Conservation (phyloP, 2,888 invertebrate genomes). For the Eilema sororculum region DNA sequence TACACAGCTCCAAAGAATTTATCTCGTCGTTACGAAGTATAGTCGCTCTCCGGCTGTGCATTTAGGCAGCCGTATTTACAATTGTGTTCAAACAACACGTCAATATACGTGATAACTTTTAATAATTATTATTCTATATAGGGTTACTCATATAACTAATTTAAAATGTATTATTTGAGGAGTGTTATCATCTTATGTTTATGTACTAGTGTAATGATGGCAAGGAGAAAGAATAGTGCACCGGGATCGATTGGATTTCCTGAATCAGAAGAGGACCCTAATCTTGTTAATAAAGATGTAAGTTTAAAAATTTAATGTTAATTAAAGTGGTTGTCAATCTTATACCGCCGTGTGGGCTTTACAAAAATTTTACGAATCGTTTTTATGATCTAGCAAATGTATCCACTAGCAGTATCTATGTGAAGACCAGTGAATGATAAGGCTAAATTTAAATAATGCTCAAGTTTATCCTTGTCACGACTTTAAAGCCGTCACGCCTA, state of each 20-base stretch:
- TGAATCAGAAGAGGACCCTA: conserved; percentile 73
- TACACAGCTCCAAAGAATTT: conserved; percentile 51
- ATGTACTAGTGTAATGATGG: conserved; percentile 52
- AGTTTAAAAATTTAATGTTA: conserved; percentile 36
- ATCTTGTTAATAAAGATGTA: conserved; percentile 74
- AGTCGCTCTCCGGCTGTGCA: conserved; percentile 57
- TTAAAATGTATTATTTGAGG: conserved; percentile 53
- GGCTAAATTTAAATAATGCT: conserved; percentile 2
- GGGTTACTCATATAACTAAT: not conserved
- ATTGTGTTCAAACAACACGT: conserved; percentile 22
- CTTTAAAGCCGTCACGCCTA: conserved; percentile 1
- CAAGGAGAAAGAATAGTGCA: conserved; percentile 56
- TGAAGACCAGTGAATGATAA: not conserved
- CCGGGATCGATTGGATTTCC: conserved; percentile 77
- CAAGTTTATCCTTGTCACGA: conserved; percentile 10
- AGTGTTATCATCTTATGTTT: conserved; percentile 50
- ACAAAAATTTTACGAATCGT: not conserved
- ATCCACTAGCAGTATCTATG: not conserved
- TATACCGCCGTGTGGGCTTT: not conserved
- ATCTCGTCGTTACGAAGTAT: conserved; percentile 49
- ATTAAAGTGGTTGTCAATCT: not conserved
- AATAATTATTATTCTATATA: not conserved
- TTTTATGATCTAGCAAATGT: not conserved
- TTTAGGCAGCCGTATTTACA: conserved; percentile 40
- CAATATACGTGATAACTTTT: conserved; percentile 8